These are phyloP conservation scores for Thaumetopoea pityocampa DNA, from an alignment of 1,140 invertebrate species.

Conservation along the genomic window DNA sequence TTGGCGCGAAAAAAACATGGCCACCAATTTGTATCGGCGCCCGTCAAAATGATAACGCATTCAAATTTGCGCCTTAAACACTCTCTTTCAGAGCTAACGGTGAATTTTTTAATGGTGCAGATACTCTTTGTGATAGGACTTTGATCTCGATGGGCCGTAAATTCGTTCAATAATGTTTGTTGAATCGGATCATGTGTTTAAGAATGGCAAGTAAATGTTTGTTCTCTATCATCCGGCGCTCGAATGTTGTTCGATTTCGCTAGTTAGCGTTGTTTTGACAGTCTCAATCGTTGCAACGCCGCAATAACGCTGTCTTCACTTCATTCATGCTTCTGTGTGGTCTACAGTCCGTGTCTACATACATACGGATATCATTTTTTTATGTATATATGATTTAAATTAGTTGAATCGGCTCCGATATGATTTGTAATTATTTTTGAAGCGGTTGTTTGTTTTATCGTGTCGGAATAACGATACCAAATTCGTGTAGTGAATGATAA, in stretches of 20 bases:
- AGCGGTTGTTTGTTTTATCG: conserved; percentile 11
- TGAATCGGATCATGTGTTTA: conserved; percentile 47
- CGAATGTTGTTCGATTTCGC: conserved; percentile 53
- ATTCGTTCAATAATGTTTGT: conserved; percentile 48
- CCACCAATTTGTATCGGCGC: conserved; percentile 23
- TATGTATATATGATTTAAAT: conserved; percentile 22
- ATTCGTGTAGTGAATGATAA: conserved; percentile 13
- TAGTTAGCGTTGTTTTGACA: conserved; percentile 62
- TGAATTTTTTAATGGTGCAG: conserved; percentile 21
- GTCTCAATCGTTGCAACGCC: conserved; percentile 39
- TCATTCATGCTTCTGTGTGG: conserved; percentile 21
- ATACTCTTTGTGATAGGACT: conserved; percentile 38
- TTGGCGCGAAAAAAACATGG: conserved; percentile 38
- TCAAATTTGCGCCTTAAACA: conserved; percentile 28
- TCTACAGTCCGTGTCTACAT: conserved; percentile 16
- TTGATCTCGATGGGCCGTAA: conserved; percentile 51
- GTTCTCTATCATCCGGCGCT: conserved; percentile 59
- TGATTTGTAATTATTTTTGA: conserved; percentile 14
- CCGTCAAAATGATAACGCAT: conserved; percentile 17
- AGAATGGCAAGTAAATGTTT: conserved; percentile 55
- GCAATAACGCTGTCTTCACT: conserved; percentile 52
- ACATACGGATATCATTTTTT: conserved; percentile 22
- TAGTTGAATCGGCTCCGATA: conserved; percentile 8
- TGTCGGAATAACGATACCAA: conserved; percentile 10
- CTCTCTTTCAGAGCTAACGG: conserved; percentile 19